These are phyloP conservation scores for Sebastes wilsoni DNA, from an alignment of 2,797 vertebrate genomes.

Conservation along the genomic window DNA sequence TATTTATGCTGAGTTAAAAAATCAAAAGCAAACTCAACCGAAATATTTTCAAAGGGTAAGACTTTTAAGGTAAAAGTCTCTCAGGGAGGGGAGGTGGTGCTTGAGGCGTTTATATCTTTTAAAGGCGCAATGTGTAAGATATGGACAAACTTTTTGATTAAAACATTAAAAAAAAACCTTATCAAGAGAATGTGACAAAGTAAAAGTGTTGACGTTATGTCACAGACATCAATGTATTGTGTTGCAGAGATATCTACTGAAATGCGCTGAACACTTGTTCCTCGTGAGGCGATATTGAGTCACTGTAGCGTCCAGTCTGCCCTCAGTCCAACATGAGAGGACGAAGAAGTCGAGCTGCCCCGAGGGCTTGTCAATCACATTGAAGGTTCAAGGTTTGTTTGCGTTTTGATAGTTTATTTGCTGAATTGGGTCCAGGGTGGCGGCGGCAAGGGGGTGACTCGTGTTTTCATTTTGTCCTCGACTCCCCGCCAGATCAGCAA, in stretches of 20 bases:
- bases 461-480: no score
- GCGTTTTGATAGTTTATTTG: background rate
- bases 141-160: background rate
- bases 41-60: conserved; percentile 13
- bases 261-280: background rate
- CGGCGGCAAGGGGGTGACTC: no score
- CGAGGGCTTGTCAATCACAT: background rate
- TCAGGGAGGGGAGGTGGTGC: background rate
- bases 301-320: background rate
- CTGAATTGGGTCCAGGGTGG: no score
- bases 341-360: background rate
- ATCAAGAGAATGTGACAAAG: background rate
- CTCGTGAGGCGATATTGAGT: background rate
- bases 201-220: background rate
- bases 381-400: background rate
- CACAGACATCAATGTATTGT: background rate
- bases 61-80: conserved; percentile 10
- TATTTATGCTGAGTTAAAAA: conserved; percentile 9
- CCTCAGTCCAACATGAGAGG: background rate
- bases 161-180: background rate
- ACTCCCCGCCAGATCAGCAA: no score
- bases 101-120: background rate
- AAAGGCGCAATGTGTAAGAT: background rate
- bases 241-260: background rate
- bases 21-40: background rate